phyloP scores from a whole-genome alignment of 1,140 invertebrate genomes.

The Philotrypesis tridentata region DNA sequence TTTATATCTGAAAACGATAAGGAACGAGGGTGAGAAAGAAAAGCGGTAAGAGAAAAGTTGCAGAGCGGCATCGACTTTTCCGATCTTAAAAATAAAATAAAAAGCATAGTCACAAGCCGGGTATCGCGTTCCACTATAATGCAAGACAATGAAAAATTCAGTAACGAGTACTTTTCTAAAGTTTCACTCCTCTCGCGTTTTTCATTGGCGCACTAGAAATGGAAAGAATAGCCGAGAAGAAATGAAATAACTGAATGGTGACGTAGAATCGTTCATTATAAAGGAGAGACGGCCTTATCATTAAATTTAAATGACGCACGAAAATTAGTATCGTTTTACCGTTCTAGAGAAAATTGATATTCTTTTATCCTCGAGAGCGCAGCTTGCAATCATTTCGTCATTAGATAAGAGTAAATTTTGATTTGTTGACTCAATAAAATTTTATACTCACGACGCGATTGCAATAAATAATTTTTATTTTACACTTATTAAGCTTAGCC shows the following conservation, averaged over 20 bases:
- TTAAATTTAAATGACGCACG: too few relatives aligned
- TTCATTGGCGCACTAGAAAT: neutral
- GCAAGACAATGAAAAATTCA: constrained; percentile 42
- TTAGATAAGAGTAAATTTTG: too few relatives aligned
- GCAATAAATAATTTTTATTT: too few relatives aligned
- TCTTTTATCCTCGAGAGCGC: too few relatives aligned
- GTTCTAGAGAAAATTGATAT: too few relatives aligned
- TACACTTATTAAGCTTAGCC: too few relatives aligned
- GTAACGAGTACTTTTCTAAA: neutral
- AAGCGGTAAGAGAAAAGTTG: neutral
- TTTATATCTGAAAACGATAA: neutral
- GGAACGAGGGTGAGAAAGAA: neutral
- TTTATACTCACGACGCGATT: too few relatives aligned
- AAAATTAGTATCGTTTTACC: too few relatives aligned
- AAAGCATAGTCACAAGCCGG: neutral
- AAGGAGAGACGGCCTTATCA: neutral
- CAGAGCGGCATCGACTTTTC: neutral
- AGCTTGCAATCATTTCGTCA: too few relatives aligned
- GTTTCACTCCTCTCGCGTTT: neutral
- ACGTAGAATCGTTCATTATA: neutral
- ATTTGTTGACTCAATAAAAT: too few relatives aligned
- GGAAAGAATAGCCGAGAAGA: neutral
- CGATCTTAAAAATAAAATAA: neutral
- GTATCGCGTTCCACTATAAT: neutral
- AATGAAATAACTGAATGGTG: neutral